Base-by-base conservation (phyloP, 1,140 invertebrate genomes). In the Drosophila kohkoa region DNA sequence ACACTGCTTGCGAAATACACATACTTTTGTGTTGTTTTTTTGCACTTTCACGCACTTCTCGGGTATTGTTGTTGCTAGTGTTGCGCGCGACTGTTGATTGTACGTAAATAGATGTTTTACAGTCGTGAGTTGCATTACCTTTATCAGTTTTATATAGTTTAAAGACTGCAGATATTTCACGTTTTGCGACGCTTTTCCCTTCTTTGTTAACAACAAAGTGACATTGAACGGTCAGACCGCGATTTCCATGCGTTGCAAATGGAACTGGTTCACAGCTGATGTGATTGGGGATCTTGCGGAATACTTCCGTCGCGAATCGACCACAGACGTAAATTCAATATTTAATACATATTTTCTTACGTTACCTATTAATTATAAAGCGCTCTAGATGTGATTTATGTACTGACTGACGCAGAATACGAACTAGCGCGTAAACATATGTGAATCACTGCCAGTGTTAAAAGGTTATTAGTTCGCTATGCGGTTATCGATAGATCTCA, bases 201-300 rank as follows among this genome's bases (percentile, higher is more conserved):
- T 73, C 82, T 87, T 88, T 87, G 83, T 87, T 86, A 79, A 76
- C 79, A 78, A 81, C 69, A 77, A 81, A 60, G 64, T 77, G 79
- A 41, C 60, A 66, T 49, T 69, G 32, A 28, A 82, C 79, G 79
- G 32, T 77, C 79, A 81, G 64, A 62, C 79, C 30, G 10, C 48
- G 32, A 69, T 45, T 30, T 13, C 55, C 57, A 57, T 62, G 57
- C 43, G 68, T 30, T 52, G 3, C 35, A 13, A 45, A 38, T 11
- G 55, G 46, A 74, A 74, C 57, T 49, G 13, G 75, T 67, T 77
- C 75, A 57, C 75, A 38, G 35, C 35, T 38, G 35, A 7, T 38
- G 6, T 10, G 8, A 10, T 10, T 38, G 35, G 2, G 8, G 10
- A 38, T 38, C 6, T 38, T 38, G 35, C 35, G 35, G 8, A 38